Percentiles rank a stretch among this genome's conserved stretches.
phyloP scores from a whole-genome alignment of 2,797 vertebrate species.

The Lophius americanus region DNA sequence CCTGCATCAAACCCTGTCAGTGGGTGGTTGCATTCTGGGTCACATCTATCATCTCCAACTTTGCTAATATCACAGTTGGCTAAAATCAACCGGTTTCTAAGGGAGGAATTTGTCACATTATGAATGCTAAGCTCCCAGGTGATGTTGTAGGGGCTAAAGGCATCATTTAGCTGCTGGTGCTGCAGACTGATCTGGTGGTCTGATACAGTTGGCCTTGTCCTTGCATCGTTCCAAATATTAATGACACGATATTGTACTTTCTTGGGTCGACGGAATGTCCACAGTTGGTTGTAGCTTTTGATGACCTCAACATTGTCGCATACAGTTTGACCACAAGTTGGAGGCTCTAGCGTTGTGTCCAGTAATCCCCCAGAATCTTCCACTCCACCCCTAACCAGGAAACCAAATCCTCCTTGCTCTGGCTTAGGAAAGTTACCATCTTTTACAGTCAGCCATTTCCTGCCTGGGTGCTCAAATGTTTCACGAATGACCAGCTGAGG shows the following conservation, averaged over 20 bases:
- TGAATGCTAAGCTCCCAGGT: conserved; percentile 94
- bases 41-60: conserved; percentile 90
- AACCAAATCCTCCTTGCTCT: conserved; percentile 77
- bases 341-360: conserved; percentile 91
- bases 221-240: conserved; percentile 88
- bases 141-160: conserved; percentile 94
- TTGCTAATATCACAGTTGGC: conserved; percentile 98
- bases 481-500: conserved; percentile 93
- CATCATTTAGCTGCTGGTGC: conserved; percentile 92
- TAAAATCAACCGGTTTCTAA: conserved; percentile 91
- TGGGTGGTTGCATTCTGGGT: conserved; percentile 95
- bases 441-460: conserved; percentile 87
- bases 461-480: conserved; percentile 90
- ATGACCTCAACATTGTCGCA: conserved; percentile 94
- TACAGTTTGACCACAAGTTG: conserved; percentile 93
- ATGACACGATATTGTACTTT: conserved; percentile 93
- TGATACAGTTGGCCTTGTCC: conserved; percentile 88
- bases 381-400: conserved; percentile 66
- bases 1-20: conserved; percentile 93
- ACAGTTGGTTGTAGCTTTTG: conserved; percentile 91
- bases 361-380: conserved; percentile 81
- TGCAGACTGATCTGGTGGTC: conserved; percentile 94
- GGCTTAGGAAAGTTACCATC: conserved; percentile 86
- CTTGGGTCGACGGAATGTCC: conserved; percentile 89
- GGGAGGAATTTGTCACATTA: conserved; percentile 91